Evolutionary conservation across 1,140 invertebrate genomes (phyloP), one percentile per base, ranked within the genome.

Genomic region (Oreohelix idahoensis): DNA sequence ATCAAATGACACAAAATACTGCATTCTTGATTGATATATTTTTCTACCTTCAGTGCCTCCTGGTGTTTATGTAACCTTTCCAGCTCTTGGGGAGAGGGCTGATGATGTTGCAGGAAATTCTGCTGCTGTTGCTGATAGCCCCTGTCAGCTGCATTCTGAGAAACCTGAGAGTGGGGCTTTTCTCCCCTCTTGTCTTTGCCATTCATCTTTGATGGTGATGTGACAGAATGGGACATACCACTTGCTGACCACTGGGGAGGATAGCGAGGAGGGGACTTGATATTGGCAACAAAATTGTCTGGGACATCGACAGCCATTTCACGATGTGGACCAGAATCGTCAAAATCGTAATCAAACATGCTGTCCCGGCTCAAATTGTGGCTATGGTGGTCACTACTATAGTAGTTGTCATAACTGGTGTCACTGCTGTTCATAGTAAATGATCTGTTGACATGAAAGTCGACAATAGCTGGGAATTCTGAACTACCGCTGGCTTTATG

Each of bases 291-390:
- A 93, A 99, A 99, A 89, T 95, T 96, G 90, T 98, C 97, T 89
- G 98, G 98, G 85, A 98, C 97, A 93, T 99, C 98, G 90, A 99
- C 97, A 89, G 98, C 97, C 96, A 99, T 97, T 95, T 99, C 98
- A 32, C 94, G 88, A 87, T 94, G 93, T 29, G 91, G 89, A 42
- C 91, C 90, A 32, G 84, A 71, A 79, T 91, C 88, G 36, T 86
- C 88, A 84, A 86, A 84, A 15, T 86, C 88, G 79, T 86, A 81
- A 36, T 85, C 87, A 83, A 88, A 86, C 2, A 87, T 88, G 79
- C 85, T 87, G 38, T 89, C 85, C 20, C 70, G 78, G 70, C 83
- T 86, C 29, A 66, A 32, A 78, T 84, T 84, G 79, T 78, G 73
- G 13, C 42, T 15, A 1, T 17, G 11, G 71, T 88, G 75, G n/a